Conservation (phyloP, 1,140 invertebrate species). For the Cydia splendana region DNA sequence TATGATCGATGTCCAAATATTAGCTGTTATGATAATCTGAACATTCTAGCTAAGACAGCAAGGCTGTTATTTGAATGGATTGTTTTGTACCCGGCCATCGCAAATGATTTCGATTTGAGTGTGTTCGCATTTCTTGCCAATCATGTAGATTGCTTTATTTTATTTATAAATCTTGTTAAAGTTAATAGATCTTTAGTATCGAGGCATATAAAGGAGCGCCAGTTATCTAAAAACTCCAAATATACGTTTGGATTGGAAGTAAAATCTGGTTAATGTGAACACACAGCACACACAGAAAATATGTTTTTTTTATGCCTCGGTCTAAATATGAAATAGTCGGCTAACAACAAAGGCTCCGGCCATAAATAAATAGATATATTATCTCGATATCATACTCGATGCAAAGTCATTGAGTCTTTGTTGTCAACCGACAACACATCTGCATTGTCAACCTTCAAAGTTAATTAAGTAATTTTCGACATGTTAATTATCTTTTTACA, state of each 20-base stretch:
- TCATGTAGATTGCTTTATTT: conserved; percentile 8
- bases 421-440: background rate
- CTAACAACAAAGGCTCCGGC: background rate
- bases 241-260: background rate
- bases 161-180: conserved; percentile 5
- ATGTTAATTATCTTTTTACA: conserved; percentile 21
- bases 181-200: background rate
- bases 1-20: background rate
- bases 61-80: background rate
- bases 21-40: background rate
- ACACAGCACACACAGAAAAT: background rate
- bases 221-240: background rate
- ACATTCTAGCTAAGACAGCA: background rate
- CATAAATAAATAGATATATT: background rate
- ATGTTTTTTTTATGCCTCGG: background rate
- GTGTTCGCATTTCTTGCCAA: conserved; percentile 16
- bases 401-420: background rate
- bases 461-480: conserved; percentile 25
- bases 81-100: background rate
- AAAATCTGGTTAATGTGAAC: background rate
- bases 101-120: background rate
- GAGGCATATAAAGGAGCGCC: background rate
- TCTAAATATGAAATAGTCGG: background rate
- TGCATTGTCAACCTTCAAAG: conserved; percentile 7
- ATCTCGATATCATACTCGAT: background rate